These are phyloP conservation scores for Automeris io DNA, from an alignment of 2,888 invertebrate genomes.

Conservation along the genomic window DNA sequence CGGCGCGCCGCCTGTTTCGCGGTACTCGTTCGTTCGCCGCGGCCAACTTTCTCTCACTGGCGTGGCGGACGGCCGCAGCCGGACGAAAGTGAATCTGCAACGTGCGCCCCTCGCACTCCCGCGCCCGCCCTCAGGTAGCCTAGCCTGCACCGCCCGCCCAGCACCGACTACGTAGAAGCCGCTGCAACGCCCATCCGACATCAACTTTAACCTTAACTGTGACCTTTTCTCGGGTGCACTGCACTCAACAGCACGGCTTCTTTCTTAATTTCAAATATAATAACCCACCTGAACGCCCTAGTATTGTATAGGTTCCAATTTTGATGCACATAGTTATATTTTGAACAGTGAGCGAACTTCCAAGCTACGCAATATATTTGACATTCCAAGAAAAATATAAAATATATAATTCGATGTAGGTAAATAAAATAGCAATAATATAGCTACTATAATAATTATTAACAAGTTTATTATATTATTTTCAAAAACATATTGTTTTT, in stretches of 20 bases:
- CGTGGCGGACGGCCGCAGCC: conserved; percentile 64
- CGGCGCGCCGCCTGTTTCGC: conserved; percentile 64
- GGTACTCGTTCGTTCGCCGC: conserved; percentile 74
- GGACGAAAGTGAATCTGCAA: conserved; percentile 77
- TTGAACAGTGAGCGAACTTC: no score
- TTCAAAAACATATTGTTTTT: no score
- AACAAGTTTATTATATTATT: no score
- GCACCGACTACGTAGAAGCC: conserved; percentile 34
- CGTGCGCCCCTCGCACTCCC: conserved; percentile 45
- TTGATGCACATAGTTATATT: no score
- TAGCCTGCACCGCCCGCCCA: conserved; percentile 52
- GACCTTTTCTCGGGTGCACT: conserved; percentile 69
- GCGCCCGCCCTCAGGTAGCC: conserved; percentile 42
- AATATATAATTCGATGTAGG: no score
- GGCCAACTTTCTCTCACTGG: conserved; percentile 77
- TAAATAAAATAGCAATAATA: no score
- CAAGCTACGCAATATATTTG: no score
- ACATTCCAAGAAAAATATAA: no score
- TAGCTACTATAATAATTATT: no score
- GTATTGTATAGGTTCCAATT: conserved; percentile 9
- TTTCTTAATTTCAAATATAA: conserved; percentile 6
- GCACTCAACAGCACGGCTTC: conserved; percentile 35
- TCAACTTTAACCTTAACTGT: conserved; percentile 73
- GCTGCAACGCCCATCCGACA: conserved; percentile 58
- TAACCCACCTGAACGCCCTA: not conserved